phyloP scores from a whole-genome alignment of 2,113 vertebrate genomes.

The Andinoacara biseriatus region DNA sequence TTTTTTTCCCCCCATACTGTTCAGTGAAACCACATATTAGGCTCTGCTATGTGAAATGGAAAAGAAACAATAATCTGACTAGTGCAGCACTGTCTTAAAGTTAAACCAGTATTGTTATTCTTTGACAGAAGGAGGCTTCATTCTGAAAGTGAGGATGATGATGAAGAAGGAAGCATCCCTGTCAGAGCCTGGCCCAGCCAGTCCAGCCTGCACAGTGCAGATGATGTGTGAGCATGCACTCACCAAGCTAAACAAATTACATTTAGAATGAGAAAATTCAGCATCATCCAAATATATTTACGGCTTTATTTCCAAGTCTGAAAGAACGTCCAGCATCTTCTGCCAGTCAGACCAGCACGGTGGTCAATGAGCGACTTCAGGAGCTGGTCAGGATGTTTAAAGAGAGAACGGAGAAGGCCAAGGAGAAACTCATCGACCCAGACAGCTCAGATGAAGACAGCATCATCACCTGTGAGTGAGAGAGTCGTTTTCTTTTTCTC shows the following conservation, averaged over 20 bases:
- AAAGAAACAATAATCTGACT: not conserved
- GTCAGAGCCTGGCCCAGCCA: conserved; percentile 80
- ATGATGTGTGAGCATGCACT: conserved; percentile 74
- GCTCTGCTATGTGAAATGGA: not conserved
- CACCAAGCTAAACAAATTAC: not conserved
- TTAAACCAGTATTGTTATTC: not conserved
- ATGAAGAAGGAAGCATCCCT: conserved; percentile 75
- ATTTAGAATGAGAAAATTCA: not conserved
- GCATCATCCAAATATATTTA: not conserved
- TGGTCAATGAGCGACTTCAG: conserved; percentile 88
- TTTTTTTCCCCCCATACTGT: not conserved
- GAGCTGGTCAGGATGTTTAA: conserved; percentile 93
- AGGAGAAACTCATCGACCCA: conserved; percentile 91
- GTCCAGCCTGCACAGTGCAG: conserved; percentile 75
- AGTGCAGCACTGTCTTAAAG: not conserved
- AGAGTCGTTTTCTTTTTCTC: not conserved
- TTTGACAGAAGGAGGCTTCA: conserved; percentile 69
- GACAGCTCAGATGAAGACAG: conserved; percentile 92
- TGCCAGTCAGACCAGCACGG: conserved; percentile 84
- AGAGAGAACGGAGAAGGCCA: conserved; percentile 91
- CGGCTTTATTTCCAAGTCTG: conserved; percentile 60
- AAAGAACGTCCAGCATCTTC: conserved; percentile 81
- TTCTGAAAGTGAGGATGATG: conserved; percentile 80
- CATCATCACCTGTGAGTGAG: conserved; percentile 83
- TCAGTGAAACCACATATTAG: not conserved